Base-by-base conservation (phyloP, 2,888 invertebrate species). In the Lymantria dispar region DNA sequence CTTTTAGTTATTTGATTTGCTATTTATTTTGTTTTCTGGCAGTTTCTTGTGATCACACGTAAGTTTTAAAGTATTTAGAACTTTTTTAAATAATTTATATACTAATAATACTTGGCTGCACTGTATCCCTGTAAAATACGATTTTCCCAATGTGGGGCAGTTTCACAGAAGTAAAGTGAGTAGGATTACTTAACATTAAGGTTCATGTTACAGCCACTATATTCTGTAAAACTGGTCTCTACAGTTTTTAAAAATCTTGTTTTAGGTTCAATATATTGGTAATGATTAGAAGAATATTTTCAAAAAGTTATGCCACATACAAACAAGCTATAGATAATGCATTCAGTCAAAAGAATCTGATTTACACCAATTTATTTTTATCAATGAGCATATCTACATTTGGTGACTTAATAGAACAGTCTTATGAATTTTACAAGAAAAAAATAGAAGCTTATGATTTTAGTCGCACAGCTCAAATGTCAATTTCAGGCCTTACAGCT, bases 391-490 rank as follows among this genome's bases (percentile, higher is more conserved):
- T 97, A 43, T 97, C 97, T n/a, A 94, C 93, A 0, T 64, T 92
- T 8, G 98, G 98, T 13, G 98, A 98, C 76, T 64, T 94, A 3
- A 76, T 98, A 37, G 96, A 97, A 78, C 98, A 98, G 78, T 92
- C 93, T 45, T 95, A 96, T 77, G 96, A 97, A 85, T 92, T 93
- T 38, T 76, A 92, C 45, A 92, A 77, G 58, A 85, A 91, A 15
- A 91, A 94, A 50, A 83, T 93, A 55, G 80, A 92, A 5, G 78
- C 78, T 52, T 94, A 93, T 91, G 93, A 95, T 69, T 72, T 72
- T 7, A 74, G 70, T 14, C 92, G 98, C 54, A 96, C 96, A 0
- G 77, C 82, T 13, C 94, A 97, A 54, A 97, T 98, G 95, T 94
- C 94, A 5, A 80, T 94, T 30, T 95, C 96, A 8, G 98, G 98